Evolutionary conservation across 2,113 vertebrate species (phyloP).

Genomic region (Vulpes vulpes): DNA sequence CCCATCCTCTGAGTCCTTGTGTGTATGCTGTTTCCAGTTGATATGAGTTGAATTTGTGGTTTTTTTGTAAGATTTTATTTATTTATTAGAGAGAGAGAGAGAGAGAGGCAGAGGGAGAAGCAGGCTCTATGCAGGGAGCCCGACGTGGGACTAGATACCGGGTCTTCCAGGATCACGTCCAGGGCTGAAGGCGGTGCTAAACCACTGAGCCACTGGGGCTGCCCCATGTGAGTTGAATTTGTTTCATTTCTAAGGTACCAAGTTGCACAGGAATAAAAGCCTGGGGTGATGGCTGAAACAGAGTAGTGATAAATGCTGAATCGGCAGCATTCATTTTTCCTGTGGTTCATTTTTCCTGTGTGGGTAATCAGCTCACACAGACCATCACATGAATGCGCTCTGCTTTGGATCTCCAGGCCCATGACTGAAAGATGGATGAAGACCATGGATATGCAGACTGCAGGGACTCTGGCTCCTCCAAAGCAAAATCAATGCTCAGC

Average conservation of each 20-base stretch:
- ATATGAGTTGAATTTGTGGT: neutral
- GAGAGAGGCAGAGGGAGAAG: too few relatives aligned
- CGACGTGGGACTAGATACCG: too few relatives aligned
- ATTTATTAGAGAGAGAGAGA: too few relatives aligned
- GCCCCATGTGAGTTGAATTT: neutral
- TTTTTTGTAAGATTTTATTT: too few relatives aligned
- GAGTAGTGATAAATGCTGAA: neutral
- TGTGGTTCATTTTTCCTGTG: neutral
- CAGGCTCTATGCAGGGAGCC: too few relatives aligned
- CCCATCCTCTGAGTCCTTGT: neutral
- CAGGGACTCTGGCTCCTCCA: neutral
- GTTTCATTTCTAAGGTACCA: constrained; percentile 11
- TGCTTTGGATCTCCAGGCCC: neutral
- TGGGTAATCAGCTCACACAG: neutral
- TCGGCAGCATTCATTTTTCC: too few relatives aligned
- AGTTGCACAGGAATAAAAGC: constrained; percentile 30
- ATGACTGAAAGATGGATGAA: neutral
- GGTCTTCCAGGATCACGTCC: too few relatives aligned
- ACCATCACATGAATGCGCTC: neutral
- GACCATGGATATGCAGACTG: neutral
- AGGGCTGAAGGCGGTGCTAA: too few relatives aligned
- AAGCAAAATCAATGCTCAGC: neutral
- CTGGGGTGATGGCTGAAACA: neutral
- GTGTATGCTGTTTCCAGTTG: neutral
- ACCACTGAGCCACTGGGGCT: too few relatives aligned